A percentile compares a stretch with the other conserved stretches of the same genome.
phyloP scores from a whole-genome alignment of 2,888 invertebrate species.

The Stenichneumon culpator region DNA sequence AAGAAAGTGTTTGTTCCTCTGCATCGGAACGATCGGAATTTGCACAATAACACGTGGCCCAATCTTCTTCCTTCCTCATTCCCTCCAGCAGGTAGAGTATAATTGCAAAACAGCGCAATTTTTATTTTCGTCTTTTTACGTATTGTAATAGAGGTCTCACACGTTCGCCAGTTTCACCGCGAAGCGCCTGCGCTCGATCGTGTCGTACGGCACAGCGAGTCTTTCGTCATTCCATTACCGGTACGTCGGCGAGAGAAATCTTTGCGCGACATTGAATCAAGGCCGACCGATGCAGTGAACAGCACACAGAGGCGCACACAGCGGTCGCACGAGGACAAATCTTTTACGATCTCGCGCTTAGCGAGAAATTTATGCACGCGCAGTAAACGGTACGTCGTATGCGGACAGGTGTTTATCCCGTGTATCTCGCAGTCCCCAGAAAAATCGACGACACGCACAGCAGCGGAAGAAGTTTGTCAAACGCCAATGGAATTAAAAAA shows the following conservation, averaged over 20 bases:
- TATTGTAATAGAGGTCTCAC: neutral
- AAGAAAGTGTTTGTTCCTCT: conserved; percentile 64
- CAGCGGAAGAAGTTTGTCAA: too few species aligned
- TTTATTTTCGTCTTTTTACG: neutral
- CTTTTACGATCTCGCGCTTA: neutral
- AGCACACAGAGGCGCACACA: neutral
- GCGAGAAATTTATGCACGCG: neutral
- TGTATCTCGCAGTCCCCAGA: too few species aligned
- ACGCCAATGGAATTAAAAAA: too few species aligned
- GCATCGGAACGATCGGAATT: conserved; percentile 55
- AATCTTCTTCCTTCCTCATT: conserved; percentile 67
- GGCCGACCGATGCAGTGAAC: conserved; percentile 22
- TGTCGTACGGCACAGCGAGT: neutral
- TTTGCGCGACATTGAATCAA: conserved; percentile 40
- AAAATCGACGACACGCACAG: too few species aligned
- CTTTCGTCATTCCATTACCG: neutral
- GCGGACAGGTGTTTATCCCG: too few species aligned
- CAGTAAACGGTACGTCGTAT: neutral
- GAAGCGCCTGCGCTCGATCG: neutral
- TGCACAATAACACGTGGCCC: conserved; percentile 65
- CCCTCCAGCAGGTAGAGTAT: conserved; percentile 12
- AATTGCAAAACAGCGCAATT: conserved; percentile 33
- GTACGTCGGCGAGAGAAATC: conserved; percentile 25
- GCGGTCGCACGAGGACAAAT: neutral
- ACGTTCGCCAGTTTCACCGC: neutral